Conservation (phyloP, 2,888 invertebrate species). For the Steinernema hermaphroditum region DNA sequence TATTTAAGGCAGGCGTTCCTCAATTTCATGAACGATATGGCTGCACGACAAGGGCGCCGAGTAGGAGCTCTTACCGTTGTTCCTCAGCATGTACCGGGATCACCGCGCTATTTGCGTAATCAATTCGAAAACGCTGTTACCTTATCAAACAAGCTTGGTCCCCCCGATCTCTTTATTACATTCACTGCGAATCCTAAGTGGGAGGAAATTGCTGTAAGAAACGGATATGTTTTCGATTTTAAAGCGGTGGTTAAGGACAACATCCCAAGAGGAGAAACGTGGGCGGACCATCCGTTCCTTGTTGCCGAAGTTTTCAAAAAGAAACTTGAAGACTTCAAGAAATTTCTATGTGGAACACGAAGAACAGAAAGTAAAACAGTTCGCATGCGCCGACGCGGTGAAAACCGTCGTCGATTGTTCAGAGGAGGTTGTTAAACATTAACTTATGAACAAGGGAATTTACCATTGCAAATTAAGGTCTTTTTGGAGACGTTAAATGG, state of each 20-base stretch:
- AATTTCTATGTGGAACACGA: neutral
- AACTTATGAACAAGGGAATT: neutral
- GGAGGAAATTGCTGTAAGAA: neutral
- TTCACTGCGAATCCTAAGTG: neutral
- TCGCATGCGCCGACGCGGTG: neutral
- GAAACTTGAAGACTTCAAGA: neutral
- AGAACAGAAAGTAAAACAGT: neutral
- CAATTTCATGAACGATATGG: neutral
- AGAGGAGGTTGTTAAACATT: neutral
- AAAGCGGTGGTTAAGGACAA: neutral
- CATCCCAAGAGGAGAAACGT: neutral
- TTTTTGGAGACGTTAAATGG: neutral
- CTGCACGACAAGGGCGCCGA: neutral
- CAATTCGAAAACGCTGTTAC: neutral
- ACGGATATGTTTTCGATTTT: too few species aligned
- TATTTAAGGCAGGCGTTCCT: neutral
- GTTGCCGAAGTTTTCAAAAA: constrained; percentile 15
- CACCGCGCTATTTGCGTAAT: neutral
- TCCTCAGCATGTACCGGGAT: constrained; percentile 8
- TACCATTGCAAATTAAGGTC: neutral
- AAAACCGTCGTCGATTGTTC: neutral
- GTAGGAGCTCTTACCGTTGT: neutral
- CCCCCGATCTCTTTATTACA: neutral
- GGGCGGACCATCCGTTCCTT: neutral
- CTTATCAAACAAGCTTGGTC: neutral